Conservation (phyloP, 2,797 vertebrate species). For the Danio albolineatus region DNA sequence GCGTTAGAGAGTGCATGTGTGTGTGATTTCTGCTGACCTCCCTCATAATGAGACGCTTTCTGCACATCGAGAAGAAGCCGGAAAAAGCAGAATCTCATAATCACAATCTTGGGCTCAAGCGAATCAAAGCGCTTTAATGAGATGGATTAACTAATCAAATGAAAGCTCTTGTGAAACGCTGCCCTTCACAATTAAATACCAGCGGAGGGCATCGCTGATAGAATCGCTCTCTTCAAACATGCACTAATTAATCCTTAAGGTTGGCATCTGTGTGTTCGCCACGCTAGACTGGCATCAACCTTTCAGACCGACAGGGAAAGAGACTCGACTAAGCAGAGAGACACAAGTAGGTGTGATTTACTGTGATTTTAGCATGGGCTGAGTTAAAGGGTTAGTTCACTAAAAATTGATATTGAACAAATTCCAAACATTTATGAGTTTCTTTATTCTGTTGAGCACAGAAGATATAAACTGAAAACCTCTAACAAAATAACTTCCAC, state of each 20-base stretch:
- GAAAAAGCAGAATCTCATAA: conserved; percentile 43
- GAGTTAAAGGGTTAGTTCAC: too few species aligned
- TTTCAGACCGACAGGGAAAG: background rate
- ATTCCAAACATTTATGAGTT: too few species aligned
- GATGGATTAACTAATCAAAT: conserved; percentile 62
- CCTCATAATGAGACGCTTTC: background rate
- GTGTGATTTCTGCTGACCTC: conserved; percentile 27
- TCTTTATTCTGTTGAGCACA: too few species aligned
- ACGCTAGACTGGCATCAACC: conserved; percentile 36
- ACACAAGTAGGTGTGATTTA: background rate
- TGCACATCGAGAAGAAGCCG: background rate
- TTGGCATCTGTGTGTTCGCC: conserved; percentile 42
- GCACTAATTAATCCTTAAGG: conserved; percentile 57
- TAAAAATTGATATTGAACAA: too few species aligned
- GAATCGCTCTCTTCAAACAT: conserved; percentile 55
- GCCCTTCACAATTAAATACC: conserved; percentile 61
- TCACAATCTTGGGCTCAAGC: conserved; percentile 33
- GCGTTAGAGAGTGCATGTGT: background rate
- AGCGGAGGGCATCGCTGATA: conserved; percentile 59
- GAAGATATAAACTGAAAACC: too few species aligned
- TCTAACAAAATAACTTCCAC: too few species aligned
- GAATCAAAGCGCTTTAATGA: conserved; percentile 54
- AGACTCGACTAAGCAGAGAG: background rate
- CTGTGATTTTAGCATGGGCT: background rate
- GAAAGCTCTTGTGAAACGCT: conserved; percentile 51